Base-by-base conservation (phyloP, 35 echinoderm and acorn worm species). In the Chiridota heheva region DNA sequence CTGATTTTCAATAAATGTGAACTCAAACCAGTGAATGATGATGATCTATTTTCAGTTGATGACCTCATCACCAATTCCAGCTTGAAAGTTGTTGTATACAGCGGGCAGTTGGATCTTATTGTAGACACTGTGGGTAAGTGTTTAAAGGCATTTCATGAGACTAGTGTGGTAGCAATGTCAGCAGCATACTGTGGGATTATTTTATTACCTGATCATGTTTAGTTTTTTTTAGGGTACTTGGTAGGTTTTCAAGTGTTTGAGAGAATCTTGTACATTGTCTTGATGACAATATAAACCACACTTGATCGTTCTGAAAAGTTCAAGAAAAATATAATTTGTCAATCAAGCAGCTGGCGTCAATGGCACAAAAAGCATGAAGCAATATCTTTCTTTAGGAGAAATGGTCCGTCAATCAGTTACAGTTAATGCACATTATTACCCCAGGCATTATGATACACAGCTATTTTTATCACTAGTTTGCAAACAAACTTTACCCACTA, bases 91-190 rank as follows among this genome's bases (percentile, higher is more conserved):
- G 69, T 79, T 12, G 88, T 97, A 22, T 97, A 97, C 84, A 97
- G 80, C 69, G 93, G 93, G 12, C 93, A 97, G 72, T 51, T 97
- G 28, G 93, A 97, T 47, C 74, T 97, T 4, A 97, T 97, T n/a
- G 84, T 87, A 12, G 93, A 97, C 46, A 91, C 93, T 29, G 58
- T 82, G 31, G 84, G 93, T 96, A 69, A 86, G 82, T 29, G 17
- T 17, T 22, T 76, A 16, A 6, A 18, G 20, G 42, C 42, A 25
- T 69, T 40, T 71, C 20, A 12, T 81, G 18, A 42, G 37, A 69
- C 3, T 42, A 40, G 15, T 73, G 5, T 44, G n/a, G 20, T 18
- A 45, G n/a, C 70, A 25, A 53, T 44, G 18, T 25, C 32, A 45
- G 2, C 17, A 24, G 5, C 41, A 36, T 25, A 73, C 18, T 17